These are phyloP conservation scores for Pelodiscus sinensis DNA, from an alignment of 2,113 vertebrate genomes.

Conservation along the genomic window DNA sequence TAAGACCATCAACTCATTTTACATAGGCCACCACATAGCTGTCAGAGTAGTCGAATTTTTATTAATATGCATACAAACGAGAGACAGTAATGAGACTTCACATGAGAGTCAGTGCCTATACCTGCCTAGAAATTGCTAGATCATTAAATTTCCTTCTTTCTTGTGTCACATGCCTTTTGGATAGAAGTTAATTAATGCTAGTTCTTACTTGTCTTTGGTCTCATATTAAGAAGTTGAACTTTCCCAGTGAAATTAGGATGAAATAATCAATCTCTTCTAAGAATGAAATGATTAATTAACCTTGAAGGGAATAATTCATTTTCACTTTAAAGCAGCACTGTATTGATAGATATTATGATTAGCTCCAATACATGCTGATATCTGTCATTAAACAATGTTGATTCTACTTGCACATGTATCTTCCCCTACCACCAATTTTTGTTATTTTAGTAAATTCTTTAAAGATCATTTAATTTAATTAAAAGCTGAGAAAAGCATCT, in stretches of 20 bases:
- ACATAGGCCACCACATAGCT: constrained; percentile 8
- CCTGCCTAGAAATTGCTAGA: constrained; percentile 23
- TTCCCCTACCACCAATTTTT: constrained; percentile 40
- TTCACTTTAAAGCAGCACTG: constrained; percentile 65
- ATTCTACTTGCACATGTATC: constrained; percentile 67
- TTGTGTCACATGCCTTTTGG: constrained; percentile 14
- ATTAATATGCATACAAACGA: not conserved
- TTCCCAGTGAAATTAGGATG: constrained; percentile 68
- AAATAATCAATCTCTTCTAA: constrained; percentile 72
- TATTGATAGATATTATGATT: constrained; percentile 53
- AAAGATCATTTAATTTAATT: constrained; percentile 73
- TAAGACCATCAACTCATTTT: not conserved
- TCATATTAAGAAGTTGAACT: constrained; percentile 64
- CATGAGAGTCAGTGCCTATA: constrained; percentile 25
- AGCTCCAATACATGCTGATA: constrained; percentile 42
- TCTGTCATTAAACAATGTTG: constrained; percentile 70
- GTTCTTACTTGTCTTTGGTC: constrained; percentile 68
- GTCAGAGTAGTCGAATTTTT: not conserved
- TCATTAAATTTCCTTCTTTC: constrained; percentile 60
- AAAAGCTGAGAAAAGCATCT: constrained; percentile 64
- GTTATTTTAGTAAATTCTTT: constrained; percentile 68
- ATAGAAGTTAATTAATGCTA: constrained; percentile 62
- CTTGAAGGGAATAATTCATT: constrained; percentile 72
- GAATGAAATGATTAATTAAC: constrained; percentile 78
- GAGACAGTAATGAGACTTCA: constrained; percentile 42